These are phyloP conservation scores for Archips crataeganus DNA, from an alignment of 2,888 invertebrate species.

Conservation along the genomic window DNA sequence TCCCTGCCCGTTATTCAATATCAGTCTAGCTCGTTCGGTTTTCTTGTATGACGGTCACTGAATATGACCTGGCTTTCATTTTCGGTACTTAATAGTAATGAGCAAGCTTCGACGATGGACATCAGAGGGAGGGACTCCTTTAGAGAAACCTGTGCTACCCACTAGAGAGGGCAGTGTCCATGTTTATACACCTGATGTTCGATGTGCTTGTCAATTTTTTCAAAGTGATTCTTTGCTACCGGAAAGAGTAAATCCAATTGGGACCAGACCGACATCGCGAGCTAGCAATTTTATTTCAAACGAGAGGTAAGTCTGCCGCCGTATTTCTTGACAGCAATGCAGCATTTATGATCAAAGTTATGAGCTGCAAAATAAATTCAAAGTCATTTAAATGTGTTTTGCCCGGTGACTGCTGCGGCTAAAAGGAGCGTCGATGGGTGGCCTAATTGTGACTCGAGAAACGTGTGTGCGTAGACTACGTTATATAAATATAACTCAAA, in stretches of 20 bases:
- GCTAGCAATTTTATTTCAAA: slow-evolving; percentile 80
- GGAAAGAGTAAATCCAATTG: slow-evolving; percentile 89
- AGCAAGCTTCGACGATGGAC: slow-evolving; percentile 87
- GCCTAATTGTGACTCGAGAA: slow-evolving; percentile 82
- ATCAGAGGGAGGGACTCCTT: slow-evolving; percentile 88
- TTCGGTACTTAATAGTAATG: slow-evolving; percentile 72
- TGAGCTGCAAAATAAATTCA: slow-evolving; percentile 66
- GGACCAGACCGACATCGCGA: slow-evolving; percentile 88
- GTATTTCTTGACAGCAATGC: slow-evolving; percentile 56
- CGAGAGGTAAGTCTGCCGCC: slow-evolving; percentile 72
- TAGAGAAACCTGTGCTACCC: slow-evolving; percentile 87
- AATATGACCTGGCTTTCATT: slow-evolving; percentile 63
- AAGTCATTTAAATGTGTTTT: slow-evolving; percentile 60
- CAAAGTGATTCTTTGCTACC: slow-evolving; percentile 92
- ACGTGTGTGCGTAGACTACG: slow-evolving; percentile 59
- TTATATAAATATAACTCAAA: slow-evolving; percentile 78
- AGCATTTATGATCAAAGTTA: slow-evolving; percentile 70
- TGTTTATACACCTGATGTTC: slow-evolving; percentile 91
- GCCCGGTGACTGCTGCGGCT: slow-evolving; percentile 81
- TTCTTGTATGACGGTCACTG: slow-evolving; percentile 54
- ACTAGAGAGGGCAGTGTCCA: slow-evolving; percentile 90
- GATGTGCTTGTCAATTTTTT: slow-evolving; percentile 94
- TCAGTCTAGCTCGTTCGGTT: slow-evolving; percentile 52
- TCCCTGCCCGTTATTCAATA: slow-evolving; percentile 60
- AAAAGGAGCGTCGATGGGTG: slow-evolving; percentile 82